A percentile compares a stretch with the other conserved stretches of the same genome.
Evolutionary conservation across 2,113 vertebrate genomes (phyloP).

Genomic region (Gymnogyps californianus): DNA sequence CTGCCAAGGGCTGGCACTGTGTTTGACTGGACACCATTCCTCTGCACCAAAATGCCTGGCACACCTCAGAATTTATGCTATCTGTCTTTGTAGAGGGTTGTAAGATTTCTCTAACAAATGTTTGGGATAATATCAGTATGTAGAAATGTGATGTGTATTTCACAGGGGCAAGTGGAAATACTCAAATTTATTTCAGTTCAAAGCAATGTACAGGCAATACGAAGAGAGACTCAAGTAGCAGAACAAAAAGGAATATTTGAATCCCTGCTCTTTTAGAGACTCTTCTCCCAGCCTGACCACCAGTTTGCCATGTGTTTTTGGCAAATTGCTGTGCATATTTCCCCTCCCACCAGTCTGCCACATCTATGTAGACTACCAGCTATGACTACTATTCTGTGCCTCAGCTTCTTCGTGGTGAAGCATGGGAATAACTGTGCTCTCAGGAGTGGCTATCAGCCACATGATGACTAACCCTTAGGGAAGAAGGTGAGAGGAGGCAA

Average conservation of each 20-base stretch:
- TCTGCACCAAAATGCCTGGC: not conserved
- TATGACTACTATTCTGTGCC: not conserved
- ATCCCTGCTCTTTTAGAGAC: not conserved
- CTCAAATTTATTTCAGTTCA: not conserved
- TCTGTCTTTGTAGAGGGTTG: not conserved
- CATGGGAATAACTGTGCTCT: not conserved
- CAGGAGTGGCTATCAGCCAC: not conserved
- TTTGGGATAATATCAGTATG: not conserved
- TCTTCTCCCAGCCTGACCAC: not conserved
- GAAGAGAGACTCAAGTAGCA: not conserved
- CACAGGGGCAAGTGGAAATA: not conserved
- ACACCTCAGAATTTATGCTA: not conserved
- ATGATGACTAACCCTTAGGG: not conserved
- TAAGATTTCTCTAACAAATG: not conserved
- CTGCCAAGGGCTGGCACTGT: not conserved
- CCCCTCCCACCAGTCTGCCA: not conserved
- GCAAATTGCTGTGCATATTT: not conserved
- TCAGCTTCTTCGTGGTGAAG: not conserved
- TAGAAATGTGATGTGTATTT: not conserved
- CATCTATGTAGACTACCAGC: not conserved
- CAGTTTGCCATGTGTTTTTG: not conserved
- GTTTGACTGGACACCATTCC: not conserved
- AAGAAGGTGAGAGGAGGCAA: not conserved
- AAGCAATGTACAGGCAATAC: not conserved
- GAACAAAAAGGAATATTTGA: not conserved